Evolutionary conservation across 2,888 invertebrate species (phyloP).

Genomic region (Nezara viridula): DNA sequence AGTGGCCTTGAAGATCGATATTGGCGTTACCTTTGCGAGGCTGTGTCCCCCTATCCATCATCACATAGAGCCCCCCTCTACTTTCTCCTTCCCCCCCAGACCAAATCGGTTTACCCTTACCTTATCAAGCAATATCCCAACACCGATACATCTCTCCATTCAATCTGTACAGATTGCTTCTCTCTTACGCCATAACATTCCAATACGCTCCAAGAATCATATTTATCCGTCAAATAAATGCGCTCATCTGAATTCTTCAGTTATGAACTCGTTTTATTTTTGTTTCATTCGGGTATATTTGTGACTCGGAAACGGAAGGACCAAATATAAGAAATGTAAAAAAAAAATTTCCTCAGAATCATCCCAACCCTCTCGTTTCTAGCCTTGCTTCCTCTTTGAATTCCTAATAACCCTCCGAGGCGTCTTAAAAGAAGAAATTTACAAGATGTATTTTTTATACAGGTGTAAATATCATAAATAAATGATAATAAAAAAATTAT

Average conservation of each 20-base stretch:
- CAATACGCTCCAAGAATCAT: conserved; percentile 17
- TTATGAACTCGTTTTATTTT: background rate
- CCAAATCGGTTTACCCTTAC: conserved; percentile 46
- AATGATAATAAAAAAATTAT: too few relatives aligned
- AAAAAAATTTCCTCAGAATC: too few relatives aligned
- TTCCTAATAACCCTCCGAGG: too few relatives aligned
- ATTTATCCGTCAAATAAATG: conserved; percentile 19
- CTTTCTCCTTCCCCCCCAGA: background rate
- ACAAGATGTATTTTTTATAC: too few relatives aligned
- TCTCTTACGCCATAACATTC: conserved; percentile 33
- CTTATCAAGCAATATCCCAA: conserved; percentile 44
- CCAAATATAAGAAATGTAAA: background rate
- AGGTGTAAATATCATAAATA: too few relatives aligned
- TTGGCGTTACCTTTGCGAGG: conserved; percentile 36
- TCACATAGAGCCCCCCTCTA: background rate
- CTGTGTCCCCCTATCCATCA: conserved; percentile 12
- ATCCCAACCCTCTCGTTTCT: too few relatives aligned
- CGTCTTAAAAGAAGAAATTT: too few relatives aligned
- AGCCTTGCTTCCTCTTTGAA: too few relatives aligned
- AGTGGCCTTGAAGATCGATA: conserved; percentile 23
- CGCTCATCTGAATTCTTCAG: background rate
- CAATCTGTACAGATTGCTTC: conserved; percentile 29
- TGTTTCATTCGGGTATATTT: background rate
- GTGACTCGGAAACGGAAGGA: background rate
- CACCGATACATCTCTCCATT: conserved; percentile 10